Percentiles rank a stretch among this genome's conserved stretches.
Evolutionary conservation across 2,113 vertebrate species (phyloP).

Genomic region (Fulmarus glacialis): DNA sequence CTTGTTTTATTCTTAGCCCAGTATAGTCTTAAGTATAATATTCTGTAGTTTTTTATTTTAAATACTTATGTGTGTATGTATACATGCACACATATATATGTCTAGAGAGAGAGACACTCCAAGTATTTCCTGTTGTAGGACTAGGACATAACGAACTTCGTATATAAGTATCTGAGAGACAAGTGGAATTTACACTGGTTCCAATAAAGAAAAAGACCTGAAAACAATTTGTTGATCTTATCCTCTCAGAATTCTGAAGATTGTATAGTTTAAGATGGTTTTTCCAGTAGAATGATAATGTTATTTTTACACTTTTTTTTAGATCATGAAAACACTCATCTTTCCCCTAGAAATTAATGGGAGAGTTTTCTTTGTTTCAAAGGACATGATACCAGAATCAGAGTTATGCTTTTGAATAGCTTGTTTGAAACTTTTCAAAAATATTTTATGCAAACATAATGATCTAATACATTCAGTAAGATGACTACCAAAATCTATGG

Average conservation of each 20-base stretch:
- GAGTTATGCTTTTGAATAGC: neutral
- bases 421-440: neutral
- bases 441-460: neutral
- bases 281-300: neutral
- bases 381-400: neutral
- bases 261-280: neutral
- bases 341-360: neutral
- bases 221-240: neutral
- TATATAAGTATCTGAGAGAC: neutral
- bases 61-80: neutral
- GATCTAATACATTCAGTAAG: neutral
- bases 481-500: neutral
- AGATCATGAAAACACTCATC: neutral
- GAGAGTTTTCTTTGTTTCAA: neutral
- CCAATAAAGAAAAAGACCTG: neutral
- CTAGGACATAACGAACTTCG: neutral
- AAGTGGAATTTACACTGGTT: neutral
- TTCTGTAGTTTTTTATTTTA: neutral
- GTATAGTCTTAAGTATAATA: neutral
- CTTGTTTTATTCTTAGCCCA: neutral
- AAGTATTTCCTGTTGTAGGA: neutral
- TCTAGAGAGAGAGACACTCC: neutral
- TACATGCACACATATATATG: rapidly evolving
- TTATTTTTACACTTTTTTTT: neutral
- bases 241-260: neutral